Percentiles rank a stretch among this genome's conserved stretches.
phyloP scores from a whole-genome alignment of 2,797 vertebrate species.

The Channa striata region DNA sequence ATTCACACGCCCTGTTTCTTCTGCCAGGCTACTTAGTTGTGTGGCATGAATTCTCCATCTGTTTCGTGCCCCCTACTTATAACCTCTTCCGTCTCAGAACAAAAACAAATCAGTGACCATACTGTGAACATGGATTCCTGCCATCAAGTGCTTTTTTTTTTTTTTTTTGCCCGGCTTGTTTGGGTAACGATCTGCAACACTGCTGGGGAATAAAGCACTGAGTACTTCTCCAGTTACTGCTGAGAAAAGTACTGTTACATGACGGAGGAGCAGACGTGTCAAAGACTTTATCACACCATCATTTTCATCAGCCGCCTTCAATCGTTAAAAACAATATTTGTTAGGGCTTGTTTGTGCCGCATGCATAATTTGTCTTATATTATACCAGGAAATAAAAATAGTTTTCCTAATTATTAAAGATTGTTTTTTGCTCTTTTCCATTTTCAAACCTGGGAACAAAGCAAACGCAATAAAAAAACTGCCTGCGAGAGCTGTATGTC shows the following conservation, averaged over 20 bases:
- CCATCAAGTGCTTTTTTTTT: constrained; percentile 59
- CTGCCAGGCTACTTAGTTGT: constrained; percentile 55
- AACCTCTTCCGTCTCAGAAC: constrained; percentile 48
- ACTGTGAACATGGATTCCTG: constrained; percentile 55
- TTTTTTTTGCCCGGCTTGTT: constrained; percentile 47
- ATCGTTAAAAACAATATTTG: constrained; percentile 35
- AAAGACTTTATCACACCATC: constrained; percentile 20
- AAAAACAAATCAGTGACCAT: constrained; percentile 53
- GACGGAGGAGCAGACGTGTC: constrained; percentile 8
- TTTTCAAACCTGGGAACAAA: constrained; percentile 22
- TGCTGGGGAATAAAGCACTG: constrained; percentile 16
- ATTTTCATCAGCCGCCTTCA: constrained; percentile 31
- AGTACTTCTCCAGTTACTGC: constrained; percentile 25
- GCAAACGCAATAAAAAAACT: not conserved
- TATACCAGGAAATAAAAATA: constrained; percentile 18
- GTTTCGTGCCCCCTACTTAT: constrained; percentile 58
- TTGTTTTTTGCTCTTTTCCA: not conserved
- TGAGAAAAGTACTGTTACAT: constrained; percentile 38
- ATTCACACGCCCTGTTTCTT: not conserved
- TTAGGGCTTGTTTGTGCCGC: constrained; percentile 33
- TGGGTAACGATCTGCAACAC: constrained; percentile 43
- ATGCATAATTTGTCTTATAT: constrained; percentile 20
- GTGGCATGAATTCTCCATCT: constrained; percentile 76
- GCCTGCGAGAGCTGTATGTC: not conserved
- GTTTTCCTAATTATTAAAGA: constrained; percentile 14